Evolutionary conservation across 2,113 vertebrate species (phyloP).

Genomic region (Ardeotis arabs): DNA sequence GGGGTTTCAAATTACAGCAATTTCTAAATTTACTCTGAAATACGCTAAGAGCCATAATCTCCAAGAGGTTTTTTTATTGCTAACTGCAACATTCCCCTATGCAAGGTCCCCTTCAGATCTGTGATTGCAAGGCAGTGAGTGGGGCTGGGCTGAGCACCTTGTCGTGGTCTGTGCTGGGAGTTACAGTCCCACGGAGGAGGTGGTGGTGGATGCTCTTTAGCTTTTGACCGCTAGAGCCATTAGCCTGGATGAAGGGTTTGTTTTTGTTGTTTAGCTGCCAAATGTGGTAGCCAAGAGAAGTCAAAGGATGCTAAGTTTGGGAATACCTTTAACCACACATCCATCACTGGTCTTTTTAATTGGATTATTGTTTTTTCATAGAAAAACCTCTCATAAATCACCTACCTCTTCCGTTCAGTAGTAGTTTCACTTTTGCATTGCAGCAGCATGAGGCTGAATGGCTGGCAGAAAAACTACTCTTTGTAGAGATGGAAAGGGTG

Average conservation of each 20-base stretch:
- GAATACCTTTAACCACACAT: conserved; percentile 38
- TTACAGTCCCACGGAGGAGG: neutral
- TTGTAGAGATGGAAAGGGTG: neutral
- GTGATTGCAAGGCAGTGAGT: neutral
- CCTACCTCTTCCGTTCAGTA: neutral
- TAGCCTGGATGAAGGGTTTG: neutral
- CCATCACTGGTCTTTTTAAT: neutral
- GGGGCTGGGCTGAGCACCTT: neutral
- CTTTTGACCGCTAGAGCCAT: neutral
- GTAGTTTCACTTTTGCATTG: neutral
- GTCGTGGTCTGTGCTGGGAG: neutral
- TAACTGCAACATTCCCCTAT: neutral
- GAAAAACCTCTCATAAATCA: conserved; percentile 18
- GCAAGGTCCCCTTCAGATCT: neutral
- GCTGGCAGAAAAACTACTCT: neutral
- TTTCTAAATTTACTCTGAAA: neutral
- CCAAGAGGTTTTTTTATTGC: neutral
- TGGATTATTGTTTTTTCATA: neutral
- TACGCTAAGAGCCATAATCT: neutral
- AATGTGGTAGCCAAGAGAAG: neutral
- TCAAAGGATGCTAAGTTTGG: neutral
- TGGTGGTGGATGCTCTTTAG: neutral
- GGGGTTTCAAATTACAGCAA: neutral
- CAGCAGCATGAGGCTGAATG: neutral
- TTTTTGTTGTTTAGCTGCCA: conserved; percentile 31